Conservation (phyloP, 1,140 invertebrate genomes). For the Zeugodacus cucurbitae region DNA sequence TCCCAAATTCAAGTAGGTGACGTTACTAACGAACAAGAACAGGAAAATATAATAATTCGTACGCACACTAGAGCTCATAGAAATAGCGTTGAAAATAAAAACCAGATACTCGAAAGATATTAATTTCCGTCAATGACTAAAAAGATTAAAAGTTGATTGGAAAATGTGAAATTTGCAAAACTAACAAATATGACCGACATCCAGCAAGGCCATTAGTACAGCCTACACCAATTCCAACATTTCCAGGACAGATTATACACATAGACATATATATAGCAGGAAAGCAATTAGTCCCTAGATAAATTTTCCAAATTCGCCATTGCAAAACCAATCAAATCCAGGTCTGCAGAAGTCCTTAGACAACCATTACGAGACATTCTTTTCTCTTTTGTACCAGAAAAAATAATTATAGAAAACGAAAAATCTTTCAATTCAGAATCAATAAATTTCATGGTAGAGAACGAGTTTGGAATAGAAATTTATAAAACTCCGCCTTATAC, state of each 20-base stretch:
- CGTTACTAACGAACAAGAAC: not conserved
- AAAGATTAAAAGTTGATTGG: not conserved
- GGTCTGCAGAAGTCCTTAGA: not conserved
- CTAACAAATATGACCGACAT: not conserved
- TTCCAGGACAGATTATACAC: not conserved
- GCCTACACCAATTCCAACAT: not conserved
- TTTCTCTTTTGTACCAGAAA: not conserved
- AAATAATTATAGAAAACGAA: not conserved
- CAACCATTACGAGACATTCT: not conserved
- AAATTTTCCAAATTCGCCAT: not conserved
- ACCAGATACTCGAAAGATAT: not conserved
- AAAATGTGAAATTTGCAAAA: not conserved
- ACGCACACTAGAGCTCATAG: not conserved
- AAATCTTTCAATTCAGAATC: not conserved
- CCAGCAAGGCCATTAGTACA: not conserved
- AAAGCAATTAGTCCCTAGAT: not conserved
- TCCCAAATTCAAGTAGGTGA: not conserved
- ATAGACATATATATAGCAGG: not conserved
- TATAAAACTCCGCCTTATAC: too few relatives aligned
- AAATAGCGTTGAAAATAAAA: not conserved
- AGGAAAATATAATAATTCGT: not conserved
- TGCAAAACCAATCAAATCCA: not conserved
- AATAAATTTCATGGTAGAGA: not conserved
- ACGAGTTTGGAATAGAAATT: not conserved
- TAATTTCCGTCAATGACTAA: not conserved